These are phyloP conservation scores for Cyphomyrmex costatus DNA, from an alignment of 1,140 invertebrate species.

Conservation along the genomic window DNA sequence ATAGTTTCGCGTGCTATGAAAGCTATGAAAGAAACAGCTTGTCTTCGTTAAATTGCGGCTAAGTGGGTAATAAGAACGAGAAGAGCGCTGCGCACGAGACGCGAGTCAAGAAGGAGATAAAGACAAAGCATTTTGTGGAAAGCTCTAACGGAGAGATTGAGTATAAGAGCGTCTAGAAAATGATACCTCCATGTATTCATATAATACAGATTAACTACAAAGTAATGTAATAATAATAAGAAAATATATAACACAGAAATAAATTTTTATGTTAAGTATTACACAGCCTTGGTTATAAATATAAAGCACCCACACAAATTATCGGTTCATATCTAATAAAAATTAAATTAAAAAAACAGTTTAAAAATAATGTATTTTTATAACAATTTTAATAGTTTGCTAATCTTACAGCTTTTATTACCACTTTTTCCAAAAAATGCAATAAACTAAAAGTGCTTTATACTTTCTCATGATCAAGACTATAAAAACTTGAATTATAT, in stretches of 20 bases:
- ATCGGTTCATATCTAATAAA: too few species aligned
- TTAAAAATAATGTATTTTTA: too few species aligned
- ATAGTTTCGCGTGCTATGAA: constrained; percentile 53
- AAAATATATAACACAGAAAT: neutral
- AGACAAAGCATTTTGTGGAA: neutral
- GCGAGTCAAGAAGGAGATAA: neutral
- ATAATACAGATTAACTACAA: neutral
- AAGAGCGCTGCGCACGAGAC: neutral
- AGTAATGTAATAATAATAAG: neutral
- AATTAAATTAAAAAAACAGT: too few species aligned
- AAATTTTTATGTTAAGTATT: neutral
- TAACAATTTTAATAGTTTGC: too few species aligned
- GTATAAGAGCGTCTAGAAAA: neutral
- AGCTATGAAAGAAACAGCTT: constrained; percentile 45
- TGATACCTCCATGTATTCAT: constrained; percentile 5
- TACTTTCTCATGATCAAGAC: too few species aligned
- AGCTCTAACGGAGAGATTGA: neutral
- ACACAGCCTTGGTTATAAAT: too few species aligned
- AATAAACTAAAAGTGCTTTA: too few species aligned
- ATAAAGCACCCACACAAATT: too few species aligned
- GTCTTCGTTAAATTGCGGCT: constrained; percentile 48
- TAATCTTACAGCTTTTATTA: too few species aligned
- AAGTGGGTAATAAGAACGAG: constrained; percentile 68
- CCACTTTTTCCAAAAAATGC: too few species aligned
- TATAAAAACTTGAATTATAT: too few species aligned